These are phyloP conservation scores for Drosophila repleta DNA, from an alignment of 1,140 invertebrate genomes.

Conservation along the genomic window DNA sequence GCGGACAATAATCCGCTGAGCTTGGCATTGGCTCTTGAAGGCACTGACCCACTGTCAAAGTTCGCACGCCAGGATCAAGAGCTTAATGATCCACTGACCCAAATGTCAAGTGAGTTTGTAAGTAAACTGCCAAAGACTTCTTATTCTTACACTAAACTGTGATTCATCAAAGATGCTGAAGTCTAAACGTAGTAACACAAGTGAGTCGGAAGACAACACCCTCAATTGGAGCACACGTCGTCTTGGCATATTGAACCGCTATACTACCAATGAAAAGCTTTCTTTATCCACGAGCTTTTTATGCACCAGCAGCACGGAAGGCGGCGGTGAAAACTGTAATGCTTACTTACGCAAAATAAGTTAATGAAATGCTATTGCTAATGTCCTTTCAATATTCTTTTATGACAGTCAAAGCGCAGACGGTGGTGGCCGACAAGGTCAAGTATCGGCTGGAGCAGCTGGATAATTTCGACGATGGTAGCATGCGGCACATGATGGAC, in stretches of 20 bases:
- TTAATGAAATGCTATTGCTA: constrained; percentile 73
- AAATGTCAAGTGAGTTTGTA: constrained; percentile 87
- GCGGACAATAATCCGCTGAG: constrained; percentile 85
- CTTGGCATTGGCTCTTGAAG: constrained; percentile 87
- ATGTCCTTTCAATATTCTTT: background rate
- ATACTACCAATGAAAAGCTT: constrained; percentile 95
- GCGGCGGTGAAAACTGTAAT: constrained; percentile 68
- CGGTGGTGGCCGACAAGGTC: constrained; percentile 94
- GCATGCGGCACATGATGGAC: constrained; percentile 94
- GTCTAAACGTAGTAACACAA: constrained; percentile 77
- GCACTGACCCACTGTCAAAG: constrained; percentile 90
- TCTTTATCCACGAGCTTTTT: constrained; percentile 95
- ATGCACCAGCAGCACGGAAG: constrained; percentile 47
- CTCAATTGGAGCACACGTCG: constrained; percentile 91
- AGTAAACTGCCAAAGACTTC: constrained; percentile 15
- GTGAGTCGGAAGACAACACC: constrained; percentile 84
- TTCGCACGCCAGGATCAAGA: constrained; percentile 87
- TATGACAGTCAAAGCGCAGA: constrained; percentile 89
- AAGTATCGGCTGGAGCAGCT: constrained; percentile 96
- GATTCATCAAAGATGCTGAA: constrained; percentile 46
- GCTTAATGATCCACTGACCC: constrained; percentile 86
- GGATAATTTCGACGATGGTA: constrained; percentile 96
- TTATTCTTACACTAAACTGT: background rate
- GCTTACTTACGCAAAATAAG: constrained; percentile 48
- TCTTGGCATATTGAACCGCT: constrained; percentile 91